A percentile compares a stretch with the other conserved stretches of the same genome.
Evolutionary conservation across 2,888 invertebrate species (phyloP).

Genomic region (Ametastegia equiseti): DNA sequence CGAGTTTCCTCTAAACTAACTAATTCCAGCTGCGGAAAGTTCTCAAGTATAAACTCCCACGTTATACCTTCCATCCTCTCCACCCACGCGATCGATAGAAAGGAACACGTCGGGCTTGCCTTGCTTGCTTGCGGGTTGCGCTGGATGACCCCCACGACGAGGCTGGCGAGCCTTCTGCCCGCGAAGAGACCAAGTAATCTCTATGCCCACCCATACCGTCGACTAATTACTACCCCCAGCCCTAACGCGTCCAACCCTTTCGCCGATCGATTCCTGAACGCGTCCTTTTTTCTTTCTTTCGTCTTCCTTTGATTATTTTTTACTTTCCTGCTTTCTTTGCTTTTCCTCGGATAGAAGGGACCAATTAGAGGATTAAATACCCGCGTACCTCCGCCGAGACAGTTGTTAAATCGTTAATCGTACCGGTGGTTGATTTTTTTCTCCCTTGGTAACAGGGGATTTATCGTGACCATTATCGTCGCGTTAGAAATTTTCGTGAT

Average conservation of each 20-base stretch:
- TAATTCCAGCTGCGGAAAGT: not conserved
- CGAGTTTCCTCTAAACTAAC: not conserved
- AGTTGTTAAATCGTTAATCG: slow-evolving; percentile 10
- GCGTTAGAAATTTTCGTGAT: not conserved
- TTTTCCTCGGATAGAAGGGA: not conserved
- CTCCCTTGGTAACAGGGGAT: not conserved
- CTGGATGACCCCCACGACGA: slow-evolving; percentile 6
- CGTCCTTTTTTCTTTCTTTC: not conserved
- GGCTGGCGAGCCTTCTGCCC: not conserved
- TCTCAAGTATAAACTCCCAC: not conserved
- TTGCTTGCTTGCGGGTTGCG: too few species aligned
- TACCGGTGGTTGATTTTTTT: not conserved
- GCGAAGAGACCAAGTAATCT: not conserved
- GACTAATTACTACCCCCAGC: not conserved
- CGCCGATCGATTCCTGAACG: not conserved
- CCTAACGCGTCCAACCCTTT: not conserved
- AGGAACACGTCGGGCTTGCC: slow-evolving; percentile 27
- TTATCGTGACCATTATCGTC: not conserved
- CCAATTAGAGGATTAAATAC: slow-evolving; percentile 16
- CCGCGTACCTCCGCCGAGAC: not conserved
- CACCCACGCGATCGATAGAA: slow-evolving; percentile 23
- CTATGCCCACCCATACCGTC: not conserved
- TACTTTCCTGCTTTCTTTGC: not conserved
- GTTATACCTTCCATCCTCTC: not conserved
- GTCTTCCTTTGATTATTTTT: not conserved